Evolutionary conservation across 2,113 vertebrate genomes (phyloP), one percentile per base, ranked within the genome.

Genomic region (Labrus mixtus): DNA sequence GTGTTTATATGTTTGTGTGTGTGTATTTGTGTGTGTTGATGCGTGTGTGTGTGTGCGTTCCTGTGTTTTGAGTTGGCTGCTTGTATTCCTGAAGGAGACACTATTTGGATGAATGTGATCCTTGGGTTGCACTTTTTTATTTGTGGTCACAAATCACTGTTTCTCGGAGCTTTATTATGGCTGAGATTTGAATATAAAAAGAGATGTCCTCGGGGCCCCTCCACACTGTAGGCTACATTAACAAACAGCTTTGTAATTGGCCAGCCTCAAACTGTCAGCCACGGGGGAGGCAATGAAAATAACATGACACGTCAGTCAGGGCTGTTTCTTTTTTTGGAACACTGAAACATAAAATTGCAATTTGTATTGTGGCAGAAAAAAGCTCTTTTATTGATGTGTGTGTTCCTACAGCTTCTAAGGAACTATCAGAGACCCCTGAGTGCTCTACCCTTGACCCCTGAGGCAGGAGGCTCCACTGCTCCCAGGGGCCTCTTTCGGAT

Each of bases 161-260:
- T 76, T 70, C 41, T 54, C 51, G 13, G 48, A 11, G 68, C 74
- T 87, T 79, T 69, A 88, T 71, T 76, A 69, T 51, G 51, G 25
- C 61, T 74, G 58, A 16, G 76, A 84, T 91, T 85, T 88, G 66
- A 90, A 92, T 85, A 84, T 84, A 71, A 83, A 87, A 86, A 87
- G 69, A 67, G 39, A 22, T 51, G 58, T 85, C 86, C 84, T 85
- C 43, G 5, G 83, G 89, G 78, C 78, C 70, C 46, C 15, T 78
- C 59, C 65, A 68, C 73, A 79, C 66, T 74, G 72, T 45, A 76
- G 72, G 61, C 75, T 60, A 82, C 78, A 81, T 89, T 82, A 84
- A 85, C 76, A 85, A 90, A 80, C 73, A 73, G 71, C 77, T 88
- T 79, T 70, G 69, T 87, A 89, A 87, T 85, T 84, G 76, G 68